phyloP scores from a whole-genome alignment of 2,888 invertebrate species.

The Notodonta dromedarius region DNA sequence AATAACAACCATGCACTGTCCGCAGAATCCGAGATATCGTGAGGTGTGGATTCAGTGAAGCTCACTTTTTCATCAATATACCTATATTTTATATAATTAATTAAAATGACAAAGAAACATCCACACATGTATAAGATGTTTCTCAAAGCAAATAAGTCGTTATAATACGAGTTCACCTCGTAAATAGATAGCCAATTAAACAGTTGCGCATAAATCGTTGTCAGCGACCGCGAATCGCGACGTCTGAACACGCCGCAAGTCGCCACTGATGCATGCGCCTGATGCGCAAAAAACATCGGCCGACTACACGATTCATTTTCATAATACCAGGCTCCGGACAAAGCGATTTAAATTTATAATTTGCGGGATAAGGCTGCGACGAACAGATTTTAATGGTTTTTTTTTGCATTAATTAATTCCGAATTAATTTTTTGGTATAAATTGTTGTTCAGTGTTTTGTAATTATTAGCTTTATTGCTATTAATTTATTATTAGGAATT shows the following conservation, averaged over 20 bases:
- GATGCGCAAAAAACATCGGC: constrained; percentile 43
- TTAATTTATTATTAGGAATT: too few species aligned
- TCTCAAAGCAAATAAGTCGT: too few species aligned
- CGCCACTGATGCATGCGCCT: constrained; percentile 47
- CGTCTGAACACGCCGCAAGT: constrained; percentile 21
- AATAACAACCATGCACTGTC: too few species aligned
- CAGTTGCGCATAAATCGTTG: neutral
- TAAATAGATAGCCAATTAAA: constrained; percentile 4
- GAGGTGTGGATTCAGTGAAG: too few species aligned
- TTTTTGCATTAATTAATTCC: constrained; percentile 36
- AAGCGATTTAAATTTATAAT: constrained; percentile 65
- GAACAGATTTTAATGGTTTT: constrained; percentile 17
- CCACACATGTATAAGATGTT: too few species aligned
- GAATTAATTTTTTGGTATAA: neutral
- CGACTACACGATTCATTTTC: constrained; percentile 47
- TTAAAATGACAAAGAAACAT: too few species aligned
- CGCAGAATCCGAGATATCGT: too few species aligned
- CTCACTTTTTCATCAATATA: too few species aligned
- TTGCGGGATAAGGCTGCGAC: constrained; percentile 40
- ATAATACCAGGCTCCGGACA: constrained; percentile 49
- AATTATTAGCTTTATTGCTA: too few species aligned
- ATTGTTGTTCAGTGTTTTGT: too few species aligned
- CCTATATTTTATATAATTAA: too few species aligned
- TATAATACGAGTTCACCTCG: neutral
- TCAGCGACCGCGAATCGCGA: constrained; percentile 14